Evolutionary conservation across 2,888 invertebrate genomes (phyloP).

Genomic region (Luperina testacea): DNA sequence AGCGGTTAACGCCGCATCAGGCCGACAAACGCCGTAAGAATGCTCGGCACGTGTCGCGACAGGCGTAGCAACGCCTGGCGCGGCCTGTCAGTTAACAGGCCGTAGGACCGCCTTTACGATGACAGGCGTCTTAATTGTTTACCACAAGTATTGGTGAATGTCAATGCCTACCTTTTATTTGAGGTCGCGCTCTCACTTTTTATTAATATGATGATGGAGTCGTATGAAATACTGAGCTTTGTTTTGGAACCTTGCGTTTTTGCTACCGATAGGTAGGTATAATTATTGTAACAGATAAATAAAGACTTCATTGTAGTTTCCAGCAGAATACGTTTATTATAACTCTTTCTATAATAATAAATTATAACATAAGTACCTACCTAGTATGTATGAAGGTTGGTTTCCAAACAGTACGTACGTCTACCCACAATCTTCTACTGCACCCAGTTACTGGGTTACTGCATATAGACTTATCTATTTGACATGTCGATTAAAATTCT

Average conservation of each 20-base stretch:
- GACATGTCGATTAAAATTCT: background rate
- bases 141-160: constrained; percentile 45
- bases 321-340: constrained; percentile 5
- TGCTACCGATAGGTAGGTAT: background rate
- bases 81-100: background rate
- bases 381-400: background rate
- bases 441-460: background rate
- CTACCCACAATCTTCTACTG: background rate
- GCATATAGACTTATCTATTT: background rate
- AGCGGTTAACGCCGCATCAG: background rate
- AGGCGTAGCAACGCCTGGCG: too few relatives aligned
- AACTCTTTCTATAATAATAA: background rate
- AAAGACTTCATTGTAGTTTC: background rate
- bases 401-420: background rate
- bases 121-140: constrained; percentile 60
- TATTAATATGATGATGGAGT: constrained; percentile 42
- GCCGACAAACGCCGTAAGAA: background rate
- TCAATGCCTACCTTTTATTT: constrained; percentile 42
- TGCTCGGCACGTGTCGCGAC: background rate
- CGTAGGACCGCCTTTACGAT: constrained; percentile 45
- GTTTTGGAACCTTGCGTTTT: background rate
- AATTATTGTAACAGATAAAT: background rate
- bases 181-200: constrained; percentile 49
- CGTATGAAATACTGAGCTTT: constrained; percentile 51
- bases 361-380: background rate